Percentiles rank a stretch among this genome's conserved stretches.
These are phyloP conservation scores for Macrotrachela quadricornifera DNA, from an alignment of 1,140 invertebrate species.

Conservation along the genomic window DNA sequence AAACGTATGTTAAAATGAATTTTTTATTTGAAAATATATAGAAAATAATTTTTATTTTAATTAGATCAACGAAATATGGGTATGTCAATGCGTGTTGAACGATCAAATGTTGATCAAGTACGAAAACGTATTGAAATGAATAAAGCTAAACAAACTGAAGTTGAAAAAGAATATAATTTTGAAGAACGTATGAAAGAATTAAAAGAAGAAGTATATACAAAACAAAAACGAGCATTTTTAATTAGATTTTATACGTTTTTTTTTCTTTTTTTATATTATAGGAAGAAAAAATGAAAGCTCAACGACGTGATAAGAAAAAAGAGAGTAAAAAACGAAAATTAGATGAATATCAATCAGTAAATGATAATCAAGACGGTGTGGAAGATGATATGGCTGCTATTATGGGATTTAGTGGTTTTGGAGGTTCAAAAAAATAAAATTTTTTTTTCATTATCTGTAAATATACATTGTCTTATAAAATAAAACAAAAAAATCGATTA, in stretches of 20 bases:
- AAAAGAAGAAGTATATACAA: slow-evolving; percentile 49
- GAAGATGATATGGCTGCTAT: slow-evolving; percentile 61
- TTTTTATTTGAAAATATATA: background rate
- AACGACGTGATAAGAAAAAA: slow-evolving; percentile 65
- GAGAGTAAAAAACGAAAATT: slow-evolving; percentile 51
- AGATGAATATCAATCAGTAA: slow-evolving; percentile 19
- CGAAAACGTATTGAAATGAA: slow-evolving; percentile 76
- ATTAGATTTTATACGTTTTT: too few species aligned
- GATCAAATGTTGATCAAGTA: slow-evolving; percentile 80
- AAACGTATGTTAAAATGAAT: slow-evolving; percentile 47
- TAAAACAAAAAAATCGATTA: too few species aligned
- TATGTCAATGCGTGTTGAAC: slow-evolving; percentile 96
- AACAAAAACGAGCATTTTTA: too few species aligned
- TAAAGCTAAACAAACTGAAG: slow-evolving; percentile 80
- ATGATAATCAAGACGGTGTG: slow-evolving; percentile 37
- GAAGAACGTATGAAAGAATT: slow-evolving; percentile 70
- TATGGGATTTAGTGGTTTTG: slow-evolving; percentile 94
- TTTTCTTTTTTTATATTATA: too few species aligned
- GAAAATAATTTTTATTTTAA: slow-evolving; percentile 12
- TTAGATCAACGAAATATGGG: slow-evolving; percentile 84
- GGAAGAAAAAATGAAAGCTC: slow-evolving; percentile 77
- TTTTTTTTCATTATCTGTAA: background rate
- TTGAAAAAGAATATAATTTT: slow-evolving; percentile 84
- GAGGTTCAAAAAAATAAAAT: slow-evolving; percentile 19
- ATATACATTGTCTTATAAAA: too few species aligned